Percentiles rank a stretch among this genome's conserved stretches.
These are phyloP conservation scores for Aproaerema taeniolella DNA, from an alignment of 2,888 invertebrate genomes.

Conservation along the genomic window DNA sequence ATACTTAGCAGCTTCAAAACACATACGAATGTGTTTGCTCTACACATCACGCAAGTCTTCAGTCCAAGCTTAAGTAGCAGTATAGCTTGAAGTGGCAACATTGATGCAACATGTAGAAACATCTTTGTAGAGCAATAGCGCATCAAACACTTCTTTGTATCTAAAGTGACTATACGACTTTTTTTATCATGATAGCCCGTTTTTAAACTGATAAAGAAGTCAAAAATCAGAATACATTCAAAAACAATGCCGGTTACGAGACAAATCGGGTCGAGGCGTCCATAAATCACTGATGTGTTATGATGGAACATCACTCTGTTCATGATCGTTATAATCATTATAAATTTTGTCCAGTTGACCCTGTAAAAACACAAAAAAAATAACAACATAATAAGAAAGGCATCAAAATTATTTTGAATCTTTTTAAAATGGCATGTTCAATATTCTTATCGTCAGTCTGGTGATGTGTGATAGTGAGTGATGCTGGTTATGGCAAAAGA, in stretches of 20 bases:
- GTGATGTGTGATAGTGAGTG: too few relatives aligned
- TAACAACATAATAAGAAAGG: too few relatives aligned
- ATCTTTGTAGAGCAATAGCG: constrained; percentile 30
- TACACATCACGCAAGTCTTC: constrained; percentile 24
- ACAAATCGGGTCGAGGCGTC: constrained; percentile 2
- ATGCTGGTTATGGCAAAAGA: too few relatives aligned
- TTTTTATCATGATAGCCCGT: constrained; percentile 27
- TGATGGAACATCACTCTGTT: constrained; percentile 25
- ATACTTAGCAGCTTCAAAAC: constrained; percentile 23
- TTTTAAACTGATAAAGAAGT: constrained; percentile 26
- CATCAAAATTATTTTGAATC: too few relatives aligned
- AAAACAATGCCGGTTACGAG: constrained; percentile 22
- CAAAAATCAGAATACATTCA: constrained; percentile 26
- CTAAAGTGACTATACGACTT: constrained; percentile 24
- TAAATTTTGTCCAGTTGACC: constrained; percentile 27
- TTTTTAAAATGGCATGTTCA: too few relatives aligned
- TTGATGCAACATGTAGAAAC: constrained; percentile 28
- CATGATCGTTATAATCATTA: constrained; percentile 20
- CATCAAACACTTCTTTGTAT: constrained; percentile 15
- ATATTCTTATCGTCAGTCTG: too few relatives aligned
- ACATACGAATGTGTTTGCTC: constrained; percentile 24
- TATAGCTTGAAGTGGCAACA: constrained; percentile 30
- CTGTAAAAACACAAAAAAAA: constrained; percentile 24
- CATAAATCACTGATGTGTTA: constrained; percentile 24
- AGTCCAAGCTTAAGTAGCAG: constrained; percentile 29